These are phyloP conservation scores for Eilema griseolum DNA, from an alignment of 2,888 invertebrate species.

Conservation along the genomic window DNA sequence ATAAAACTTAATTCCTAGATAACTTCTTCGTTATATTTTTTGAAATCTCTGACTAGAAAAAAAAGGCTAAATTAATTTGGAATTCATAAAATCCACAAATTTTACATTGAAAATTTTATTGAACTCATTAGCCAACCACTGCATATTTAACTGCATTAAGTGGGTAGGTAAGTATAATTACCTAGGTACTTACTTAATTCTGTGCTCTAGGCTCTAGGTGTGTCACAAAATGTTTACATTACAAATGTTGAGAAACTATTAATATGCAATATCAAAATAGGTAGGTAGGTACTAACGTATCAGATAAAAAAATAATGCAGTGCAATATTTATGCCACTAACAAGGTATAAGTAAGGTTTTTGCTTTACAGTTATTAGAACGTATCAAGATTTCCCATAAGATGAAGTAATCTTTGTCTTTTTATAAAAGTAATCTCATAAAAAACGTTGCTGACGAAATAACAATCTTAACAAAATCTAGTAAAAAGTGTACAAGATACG, in stretches of 20 bases:
- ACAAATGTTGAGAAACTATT: neutral
- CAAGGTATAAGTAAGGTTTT: neutral
- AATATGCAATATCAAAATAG: neutral
- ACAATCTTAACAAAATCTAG: neutral
- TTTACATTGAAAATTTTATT: too few relatives aligned
- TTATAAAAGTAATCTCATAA: neutral
- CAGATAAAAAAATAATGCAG: neutral
- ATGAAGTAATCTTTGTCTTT: conserved; percentile 2
- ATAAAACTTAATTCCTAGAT: too few relatives aligned
- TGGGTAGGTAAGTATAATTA: too few relatives aligned
- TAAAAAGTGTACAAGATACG: neutral
- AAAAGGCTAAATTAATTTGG: too few relatives aligned
- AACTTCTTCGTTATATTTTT: too few relatives aligned
- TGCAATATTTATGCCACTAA: neutral
- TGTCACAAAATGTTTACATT: neutral
- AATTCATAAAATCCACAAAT: too few relatives aligned
- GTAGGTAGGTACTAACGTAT: too few relatives aligned
- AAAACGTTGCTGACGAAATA: neutral
- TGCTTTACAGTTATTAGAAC: neutral
- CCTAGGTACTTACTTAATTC: too few relatives aligned
- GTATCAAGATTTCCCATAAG: conserved; percentile 5
- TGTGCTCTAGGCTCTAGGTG: too few relatives aligned
- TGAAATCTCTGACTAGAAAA: too few relatives aligned
- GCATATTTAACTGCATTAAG: too few relatives aligned
- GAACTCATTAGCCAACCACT: too few relatives aligned